A percentile compares a stretch with the other conserved stretches of the same genome.
These are phyloP conservation scores for Vannuccia rotundouncinata DNA, from an alignment of 2,888 invertebrate genomes.

Conservation along the genomic window DNA sequence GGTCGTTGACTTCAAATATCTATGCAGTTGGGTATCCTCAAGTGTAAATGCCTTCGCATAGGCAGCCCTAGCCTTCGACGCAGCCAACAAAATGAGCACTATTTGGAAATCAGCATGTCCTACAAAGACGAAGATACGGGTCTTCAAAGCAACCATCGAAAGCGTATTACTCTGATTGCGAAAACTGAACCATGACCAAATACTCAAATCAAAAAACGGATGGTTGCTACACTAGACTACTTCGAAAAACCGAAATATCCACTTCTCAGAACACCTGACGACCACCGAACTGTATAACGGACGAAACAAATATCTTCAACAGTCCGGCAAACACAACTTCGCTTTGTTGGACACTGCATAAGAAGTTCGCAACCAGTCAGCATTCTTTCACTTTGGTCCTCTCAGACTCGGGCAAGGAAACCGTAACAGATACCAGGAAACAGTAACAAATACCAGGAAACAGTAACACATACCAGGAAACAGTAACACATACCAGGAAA, in stretches of 20 bases:
- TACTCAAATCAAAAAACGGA: background rate
- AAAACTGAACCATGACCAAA: background rate
- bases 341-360: background rate
- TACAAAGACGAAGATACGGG: background rate
- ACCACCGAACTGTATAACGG: background rate
- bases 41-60: background rate
- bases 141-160: background rate
- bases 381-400: background rate
- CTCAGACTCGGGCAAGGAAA: background rate
- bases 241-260: background rate
- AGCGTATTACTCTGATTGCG: background rate
- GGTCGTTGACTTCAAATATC: background rate
- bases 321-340: background rate
- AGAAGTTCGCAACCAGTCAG: background rate
- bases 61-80: background rate
- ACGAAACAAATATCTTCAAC: background rate
- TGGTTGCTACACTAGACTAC: background rate
- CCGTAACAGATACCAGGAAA: background rate
- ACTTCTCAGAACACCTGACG: background rate
- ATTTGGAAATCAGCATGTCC: background rate
- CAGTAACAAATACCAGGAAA: too few species aligned
- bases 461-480: too few species aligned
- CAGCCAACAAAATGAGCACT: background rate
- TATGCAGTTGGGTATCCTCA: background rate
- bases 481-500: too few species aligned